Conservation (phyloP, 2,797 vertebrate species). For the Acipenser ruthenus region DNA sequence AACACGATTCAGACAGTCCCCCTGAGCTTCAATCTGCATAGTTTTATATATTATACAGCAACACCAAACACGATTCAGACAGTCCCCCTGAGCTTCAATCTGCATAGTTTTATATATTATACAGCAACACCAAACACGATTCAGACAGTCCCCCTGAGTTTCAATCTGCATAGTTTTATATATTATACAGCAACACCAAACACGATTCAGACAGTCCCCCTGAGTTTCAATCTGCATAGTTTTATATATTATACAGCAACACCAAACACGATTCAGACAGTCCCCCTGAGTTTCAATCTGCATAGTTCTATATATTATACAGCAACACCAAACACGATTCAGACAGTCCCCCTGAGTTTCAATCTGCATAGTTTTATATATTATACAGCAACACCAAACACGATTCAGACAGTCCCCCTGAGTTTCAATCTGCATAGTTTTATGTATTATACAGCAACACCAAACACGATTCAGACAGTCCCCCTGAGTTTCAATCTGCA, state of each 20-base stretch:
- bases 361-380: conserved; percentile 1
- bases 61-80: not conserved
- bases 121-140: not conserved
- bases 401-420: too few relatives aligned
- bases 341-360: not conserved
- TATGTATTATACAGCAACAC: too few relatives aligned
- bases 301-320: conserved; percentile 14
- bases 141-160: not conserved
- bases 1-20: too few relatives aligned
- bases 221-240: not conserved
- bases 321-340: not conserved
- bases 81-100: not conserved
- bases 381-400: too few relatives aligned
- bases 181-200: not conserved
- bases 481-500: too few relatives aligned
- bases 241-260: too few relatives aligned
- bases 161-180: conserved; percentile 5
- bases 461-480: too few relatives aligned
- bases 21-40: too few relatives aligned
- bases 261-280: not conserved
- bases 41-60: too few relatives aligned
- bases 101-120: conserved; percentile 13
- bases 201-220: not conserved
- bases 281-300: not conserved
- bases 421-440: too few relatives aligned